Base-by-base conservation (phyloP, 2,113 vertebrate species). In the Hirundichthys speculiger region DNA sequence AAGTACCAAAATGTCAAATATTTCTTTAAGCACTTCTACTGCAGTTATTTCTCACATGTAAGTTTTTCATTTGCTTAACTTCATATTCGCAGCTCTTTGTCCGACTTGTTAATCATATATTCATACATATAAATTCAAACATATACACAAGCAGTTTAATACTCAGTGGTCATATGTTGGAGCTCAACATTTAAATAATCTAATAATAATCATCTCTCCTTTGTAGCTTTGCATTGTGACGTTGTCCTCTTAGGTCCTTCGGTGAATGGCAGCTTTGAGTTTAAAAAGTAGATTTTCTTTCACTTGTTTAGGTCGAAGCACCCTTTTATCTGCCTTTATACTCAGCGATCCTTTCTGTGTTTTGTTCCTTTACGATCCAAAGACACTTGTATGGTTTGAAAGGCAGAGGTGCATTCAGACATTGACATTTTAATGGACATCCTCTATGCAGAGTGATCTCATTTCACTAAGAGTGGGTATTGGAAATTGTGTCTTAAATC, bases 401-500 rank as follows among this genome's bases (percentile, higher is more conserved):
- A 58, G 62, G 27, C 30, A 51, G 11, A 18, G 20, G 38, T 40
- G 14, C 46, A 19, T 20, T 19, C 62, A 49, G 25, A 46, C 39
- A 25, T 25, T 21, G 25, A 54, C 30, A 50, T 63, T 67, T 76
- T 53, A 66, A 60, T 67, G 38, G n/a, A 4, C 11, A 49, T 18
- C 54, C 50, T 21, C 34, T 42, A 19, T 53, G 41, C 55, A 65
- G 5, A 53, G 43, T 52, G 24, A 76, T 52, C 13, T 60, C 27
- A 15, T 53, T 61, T 67, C 18, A 48, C 57, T 21, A 27, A 72
- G 59, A 74, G 25, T 13, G 1, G 27, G 19, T 25, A 27, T 9
- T 20, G 52, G 69, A 47, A 74, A 30, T 25, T 22, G 54, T 58
- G 57, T 19, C 19, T 56, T 42, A 60, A 55, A 55, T 75, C 34